These are phyloP conservation scores for Catamblyrhynchus diadema DNA, from an alignment of 2,797 vertebrate species.

Conservation along the genomic window DNA sequence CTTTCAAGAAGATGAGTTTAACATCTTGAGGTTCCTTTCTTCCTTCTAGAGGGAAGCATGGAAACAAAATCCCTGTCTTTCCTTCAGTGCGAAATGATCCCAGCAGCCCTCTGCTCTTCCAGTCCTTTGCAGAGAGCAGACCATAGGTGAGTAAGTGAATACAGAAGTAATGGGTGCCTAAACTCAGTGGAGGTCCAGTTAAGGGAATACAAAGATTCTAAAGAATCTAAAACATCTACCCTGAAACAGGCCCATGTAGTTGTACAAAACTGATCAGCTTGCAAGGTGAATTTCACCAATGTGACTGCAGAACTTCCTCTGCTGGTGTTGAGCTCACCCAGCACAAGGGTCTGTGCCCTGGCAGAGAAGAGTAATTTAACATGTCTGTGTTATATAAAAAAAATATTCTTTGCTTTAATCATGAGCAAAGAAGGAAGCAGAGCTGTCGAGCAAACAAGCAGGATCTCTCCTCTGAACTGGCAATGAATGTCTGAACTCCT, in stretches of 20 bases:
- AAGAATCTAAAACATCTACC: neutral
- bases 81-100: neutral
- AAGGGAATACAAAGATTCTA: neutral
- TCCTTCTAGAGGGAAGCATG: neutral
- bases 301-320: neutral
- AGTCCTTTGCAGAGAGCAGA: neutral
- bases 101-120: neutral
- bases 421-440: neutral
- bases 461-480: neutral
- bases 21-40: neutral
- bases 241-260: neutral
- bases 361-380: neutral
- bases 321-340: neutral
- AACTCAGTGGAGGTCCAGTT: neutral
- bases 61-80: neutral
- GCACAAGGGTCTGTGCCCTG: neutral
- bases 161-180: accelerated
- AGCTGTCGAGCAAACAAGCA: neutral
- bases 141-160: neutral
- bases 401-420: neutral
- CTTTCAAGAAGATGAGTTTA: neutral
- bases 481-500: neutral
- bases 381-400: neutral
- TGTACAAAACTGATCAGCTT: neutral
- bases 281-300: neutral